Conservation (phyloP, 2,888 invertebrate genomes). For the Pterobdella sp. region DNA sequence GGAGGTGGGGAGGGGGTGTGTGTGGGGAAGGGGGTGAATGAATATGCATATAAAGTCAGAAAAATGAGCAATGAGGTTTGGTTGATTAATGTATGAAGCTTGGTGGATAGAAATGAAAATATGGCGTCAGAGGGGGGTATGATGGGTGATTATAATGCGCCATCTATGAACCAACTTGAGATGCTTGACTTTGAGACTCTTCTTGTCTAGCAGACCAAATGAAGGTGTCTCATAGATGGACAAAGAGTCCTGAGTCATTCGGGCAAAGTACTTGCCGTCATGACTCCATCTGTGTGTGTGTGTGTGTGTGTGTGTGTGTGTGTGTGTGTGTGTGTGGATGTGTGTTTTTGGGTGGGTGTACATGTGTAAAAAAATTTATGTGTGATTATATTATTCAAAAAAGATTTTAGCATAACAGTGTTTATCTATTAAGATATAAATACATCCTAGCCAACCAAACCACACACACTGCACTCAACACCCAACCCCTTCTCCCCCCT, state of each 20-base stretch:
- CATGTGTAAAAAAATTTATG: too few species aligned
- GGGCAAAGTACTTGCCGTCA: conserved; percentile 87
- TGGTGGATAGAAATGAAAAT: background rate
- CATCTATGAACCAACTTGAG: conserved; percentile 45
- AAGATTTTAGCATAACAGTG: too few species aligned
- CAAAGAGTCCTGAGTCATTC: conserved; percentile 65
- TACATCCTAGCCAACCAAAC: background rate
- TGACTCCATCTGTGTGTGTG: conserved; percentile 67
- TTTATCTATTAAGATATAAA: too few species aligned
- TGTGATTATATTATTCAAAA: too few species aligned
- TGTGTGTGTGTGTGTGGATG: background rate
- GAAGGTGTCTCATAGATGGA: conserved; percentile 94
- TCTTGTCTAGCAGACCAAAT: conserved; percentile 85
- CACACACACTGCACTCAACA: background rate
- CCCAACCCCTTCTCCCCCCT: conserved; percentile 35
- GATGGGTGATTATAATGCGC: background rate
- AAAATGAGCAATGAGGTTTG: too few species aligned
- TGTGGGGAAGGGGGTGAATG: background rate
- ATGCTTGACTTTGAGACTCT: conserved; percentile 69
- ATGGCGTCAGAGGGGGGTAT: background rate
- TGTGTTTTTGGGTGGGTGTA: background rate
- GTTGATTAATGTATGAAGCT: too few species aligned
- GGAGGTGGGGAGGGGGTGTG: background rate
- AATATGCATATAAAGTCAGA: too few species aligned
- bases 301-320: background rate